phyloP scores from a whole-genome alignment of 23 tunicate genomes.

The Botrylloides violaceus region DNA sequence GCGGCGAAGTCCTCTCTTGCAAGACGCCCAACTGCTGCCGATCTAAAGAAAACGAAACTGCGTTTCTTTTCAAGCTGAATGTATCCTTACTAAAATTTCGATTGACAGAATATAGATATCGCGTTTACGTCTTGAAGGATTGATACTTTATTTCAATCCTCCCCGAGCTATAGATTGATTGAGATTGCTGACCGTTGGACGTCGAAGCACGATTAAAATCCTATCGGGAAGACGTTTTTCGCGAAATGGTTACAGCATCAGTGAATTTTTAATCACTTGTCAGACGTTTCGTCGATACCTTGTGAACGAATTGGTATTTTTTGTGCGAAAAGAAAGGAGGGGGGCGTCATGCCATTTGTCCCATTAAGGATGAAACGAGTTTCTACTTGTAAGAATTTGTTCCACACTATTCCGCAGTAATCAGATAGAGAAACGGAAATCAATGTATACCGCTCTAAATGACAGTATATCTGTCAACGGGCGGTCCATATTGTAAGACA shows the following conservation, averaged over 20 bases:
- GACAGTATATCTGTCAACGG: constrained; percentile 4
- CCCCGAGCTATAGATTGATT: constrained; percentile 9
- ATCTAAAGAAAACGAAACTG: neutral
- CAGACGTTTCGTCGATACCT: constrained; percentile 27
- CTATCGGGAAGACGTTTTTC: constrained; percentile 11
- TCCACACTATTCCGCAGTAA: constrained; percentile 7
- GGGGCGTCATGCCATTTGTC: constrained; percentile 24
- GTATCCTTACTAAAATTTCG: too few relatives aligned
- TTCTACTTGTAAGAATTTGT: constrained; percentile 5
- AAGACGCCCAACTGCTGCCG: neutral
- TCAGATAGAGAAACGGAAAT: constrained; percentile 22
- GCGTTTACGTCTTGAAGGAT: too few relatives aligned
- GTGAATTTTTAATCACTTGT: constrained; percentile 21
- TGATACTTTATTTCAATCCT: too few relatives aligned
- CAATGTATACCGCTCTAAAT: constrained; percentile 13
- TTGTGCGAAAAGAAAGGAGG: constrained; percentile 2
- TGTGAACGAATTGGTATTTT: constrained; percentile 12
- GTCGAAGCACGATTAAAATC: constrained; percentile 15
- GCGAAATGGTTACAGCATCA: constrained; percentile 2
- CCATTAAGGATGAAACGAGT: constrained; percentile 11
- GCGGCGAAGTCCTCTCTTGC: too few relatives aligned
- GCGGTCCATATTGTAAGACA: constrained; percentile 10
- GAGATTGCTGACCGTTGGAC: constrained; percentile 8
- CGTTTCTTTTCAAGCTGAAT: neutral
- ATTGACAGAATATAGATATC: too few relatives aligned